Conservation (phyloP, 2,888 invertebrate species). For the Xestia ashworthii region DNA sequence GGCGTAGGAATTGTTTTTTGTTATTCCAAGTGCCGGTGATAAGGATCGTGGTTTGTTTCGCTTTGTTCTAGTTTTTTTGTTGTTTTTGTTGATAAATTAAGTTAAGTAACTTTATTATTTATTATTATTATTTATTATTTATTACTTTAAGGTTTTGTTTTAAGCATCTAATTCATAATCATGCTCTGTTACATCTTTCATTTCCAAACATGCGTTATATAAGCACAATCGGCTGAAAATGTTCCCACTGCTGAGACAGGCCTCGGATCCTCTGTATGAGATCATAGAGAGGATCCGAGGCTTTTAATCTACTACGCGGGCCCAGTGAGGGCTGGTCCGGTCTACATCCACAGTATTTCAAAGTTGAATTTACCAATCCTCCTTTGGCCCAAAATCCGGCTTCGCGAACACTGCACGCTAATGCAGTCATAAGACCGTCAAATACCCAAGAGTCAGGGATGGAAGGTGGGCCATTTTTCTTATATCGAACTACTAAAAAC, state of each 20-base stretch:
- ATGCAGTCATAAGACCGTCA: background rate
- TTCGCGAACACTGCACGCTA: background rate
- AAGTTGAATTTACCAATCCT: background rate
- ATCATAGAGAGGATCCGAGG: no score
- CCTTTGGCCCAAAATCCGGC: background rate
- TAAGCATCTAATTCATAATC: background rate
- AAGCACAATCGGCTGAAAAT: background rate
- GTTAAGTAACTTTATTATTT: no score
- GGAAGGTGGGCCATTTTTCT: background rate
- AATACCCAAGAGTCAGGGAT: background rate
- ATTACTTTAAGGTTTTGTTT: background rate
- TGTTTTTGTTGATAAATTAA: constrained; percentile 45
- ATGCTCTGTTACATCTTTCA: no score
- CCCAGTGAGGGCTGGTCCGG: background rate
- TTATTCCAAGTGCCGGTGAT: constrained; percentile 80
- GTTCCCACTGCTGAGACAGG: background rate
- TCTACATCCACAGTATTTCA: background rate
- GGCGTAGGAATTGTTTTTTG: constrained; percentile 81
- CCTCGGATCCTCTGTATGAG: background rate
- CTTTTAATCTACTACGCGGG: background rate
- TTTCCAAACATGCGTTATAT: background rate
- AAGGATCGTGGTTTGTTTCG: constrained; percentile 68
- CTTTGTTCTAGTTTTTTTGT: constrained; percentile 62
- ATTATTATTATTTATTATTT: no score
- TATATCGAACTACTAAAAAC: background rate